Conservation (phyloP, 2,113 vertebrate species). For the Arvicanthis niloticus region DNA sequence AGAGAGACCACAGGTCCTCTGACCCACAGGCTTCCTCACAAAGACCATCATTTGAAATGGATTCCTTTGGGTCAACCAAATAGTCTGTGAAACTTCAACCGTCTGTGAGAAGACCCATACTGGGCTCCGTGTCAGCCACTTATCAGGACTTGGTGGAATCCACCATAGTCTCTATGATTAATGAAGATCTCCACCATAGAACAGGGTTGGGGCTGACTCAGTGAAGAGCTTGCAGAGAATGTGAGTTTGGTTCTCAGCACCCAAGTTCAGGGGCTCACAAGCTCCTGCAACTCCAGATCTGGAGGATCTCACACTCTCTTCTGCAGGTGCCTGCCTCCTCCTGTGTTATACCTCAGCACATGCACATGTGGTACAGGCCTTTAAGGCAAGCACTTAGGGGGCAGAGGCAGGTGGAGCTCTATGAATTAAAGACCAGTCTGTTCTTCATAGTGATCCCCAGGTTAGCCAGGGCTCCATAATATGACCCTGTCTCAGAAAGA, state of each 20-base stretch:
- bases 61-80: conserved; percentile 4
- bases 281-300: background rate
- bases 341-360: background rate
- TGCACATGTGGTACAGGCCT: background rate
- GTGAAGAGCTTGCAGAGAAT: background rate
- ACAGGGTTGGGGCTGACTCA: background rate
- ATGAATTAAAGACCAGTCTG: background rate
- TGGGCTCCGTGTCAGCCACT: background rate
- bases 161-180: background rate
- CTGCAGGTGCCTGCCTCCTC: background rate
- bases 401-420: background rate
- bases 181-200: background rate
- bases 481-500: background rate
- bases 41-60: background rate
- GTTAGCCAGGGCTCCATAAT: background rate
- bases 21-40: background rate
- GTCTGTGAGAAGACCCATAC: background rate
- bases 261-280: background rate
- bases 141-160: background rate
- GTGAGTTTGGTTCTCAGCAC: background rate
- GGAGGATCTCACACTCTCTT: background rate
- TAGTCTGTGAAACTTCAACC: background rate
- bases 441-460: background rate
- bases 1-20: background rate
- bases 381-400: background rate